phyloP scores from a whole-genome alignment of 2,797 vertebrate species.

The Ctenosaura bakeri region DNA sequence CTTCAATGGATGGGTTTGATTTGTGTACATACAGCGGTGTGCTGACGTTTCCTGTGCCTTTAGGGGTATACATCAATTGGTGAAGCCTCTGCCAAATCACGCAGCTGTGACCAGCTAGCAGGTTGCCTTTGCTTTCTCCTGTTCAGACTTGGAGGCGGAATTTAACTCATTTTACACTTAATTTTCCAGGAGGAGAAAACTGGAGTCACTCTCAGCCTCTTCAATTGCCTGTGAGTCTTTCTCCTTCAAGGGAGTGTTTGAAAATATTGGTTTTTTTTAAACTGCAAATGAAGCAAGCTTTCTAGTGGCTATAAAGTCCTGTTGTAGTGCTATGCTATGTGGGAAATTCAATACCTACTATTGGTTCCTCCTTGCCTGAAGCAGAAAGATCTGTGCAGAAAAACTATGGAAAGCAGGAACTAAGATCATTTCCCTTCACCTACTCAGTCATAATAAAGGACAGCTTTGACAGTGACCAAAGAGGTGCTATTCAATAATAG shows the following conservation, averaged over 20 bases:
- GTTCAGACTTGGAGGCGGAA: slow-evolving; percentile 44
- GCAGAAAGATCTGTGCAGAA: slow-evolving; percentile 2
- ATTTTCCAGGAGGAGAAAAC: slow-evolving; percentile 33
- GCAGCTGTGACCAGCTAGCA: slow-evolving; percentile 40
- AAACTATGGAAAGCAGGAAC: neutral
- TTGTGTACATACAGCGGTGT: slow-evolving; percentile 37
- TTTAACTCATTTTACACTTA: slow-evolving; percentile 36
- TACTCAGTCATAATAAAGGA: slow-evolving; percentile 29
- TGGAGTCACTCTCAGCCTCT: slow-evolving; percentile 36
- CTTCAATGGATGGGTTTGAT: slow-evolving; percentile 33
- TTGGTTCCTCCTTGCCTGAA: slow-evolving; percentile 14
- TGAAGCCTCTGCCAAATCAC: slow-evolving; percentile 24
- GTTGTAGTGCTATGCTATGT: neutral
- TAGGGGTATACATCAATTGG: slow-evolving; percentile 30
- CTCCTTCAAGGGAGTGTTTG: neutral
- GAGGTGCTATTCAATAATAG: slow-evolving; percentile 29
- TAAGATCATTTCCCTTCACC: slow-evolving; percentile 2
- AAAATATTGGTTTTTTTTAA: slow-evolving; percentile 20
- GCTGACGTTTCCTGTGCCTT: slow-evolving; percentile 28
- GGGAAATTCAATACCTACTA: neutral
- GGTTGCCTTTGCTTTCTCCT: slow-evolving; percentile 1
- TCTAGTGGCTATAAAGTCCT: neutral
- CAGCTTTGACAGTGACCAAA: slow-evolving; percentile 25
- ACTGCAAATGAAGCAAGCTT: slow-evolving; percentile 43
- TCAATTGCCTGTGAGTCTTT: slow-evolving; percentile 39